A percentile compares a stretch with the other conserved stretches of the same genome.
Conservation (phyloP, 2,113 vertebrate genomes). For the Dasypus novemcinctus region DNA sequence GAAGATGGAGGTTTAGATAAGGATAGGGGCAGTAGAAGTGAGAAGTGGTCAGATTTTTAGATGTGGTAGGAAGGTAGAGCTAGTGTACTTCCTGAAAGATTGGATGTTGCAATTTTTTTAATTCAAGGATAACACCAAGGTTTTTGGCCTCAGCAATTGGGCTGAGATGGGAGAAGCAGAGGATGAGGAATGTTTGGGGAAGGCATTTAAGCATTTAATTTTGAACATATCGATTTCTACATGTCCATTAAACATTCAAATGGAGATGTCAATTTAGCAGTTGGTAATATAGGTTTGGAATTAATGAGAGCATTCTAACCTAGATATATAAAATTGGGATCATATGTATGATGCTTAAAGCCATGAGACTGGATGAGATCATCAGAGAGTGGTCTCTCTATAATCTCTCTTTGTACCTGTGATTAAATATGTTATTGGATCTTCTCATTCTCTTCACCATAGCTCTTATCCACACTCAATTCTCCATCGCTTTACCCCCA, state of each 20-base stretch:
- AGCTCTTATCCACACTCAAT: not conserved
- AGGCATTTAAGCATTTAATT: not conserved
- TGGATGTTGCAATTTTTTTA: not conserved
- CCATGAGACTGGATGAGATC: not conserved
- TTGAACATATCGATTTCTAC: not conserved
- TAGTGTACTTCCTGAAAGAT: not conserved
- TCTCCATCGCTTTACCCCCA: not conserved
- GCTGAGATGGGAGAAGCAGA: not conserved
- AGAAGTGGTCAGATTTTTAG: not conserved
- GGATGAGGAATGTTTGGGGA: not conserved
- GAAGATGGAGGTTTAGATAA: not conserved
- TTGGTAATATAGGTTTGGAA: not conserved
- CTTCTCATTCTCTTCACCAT: not conserved
- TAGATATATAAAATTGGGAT: not conserved
- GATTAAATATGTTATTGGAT: not conserved
- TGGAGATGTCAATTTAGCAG: not conserved
- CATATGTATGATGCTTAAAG: not conserved
- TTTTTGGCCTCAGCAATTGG: conserved; percentile 1
- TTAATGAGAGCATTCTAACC: not conserved
- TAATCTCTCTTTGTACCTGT: not conserved
- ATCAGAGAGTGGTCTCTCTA: not conserved
- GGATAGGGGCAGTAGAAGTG: not conserved
- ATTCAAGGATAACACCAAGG: not conserved
- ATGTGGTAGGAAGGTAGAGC: not conserved
- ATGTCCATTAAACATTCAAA: not conserved